These are phyloP conservation scores for Enhydra lutris DNA, from an alignment of 2,113 vertebrate genomes.

Conservation along the genomic window DNA sequence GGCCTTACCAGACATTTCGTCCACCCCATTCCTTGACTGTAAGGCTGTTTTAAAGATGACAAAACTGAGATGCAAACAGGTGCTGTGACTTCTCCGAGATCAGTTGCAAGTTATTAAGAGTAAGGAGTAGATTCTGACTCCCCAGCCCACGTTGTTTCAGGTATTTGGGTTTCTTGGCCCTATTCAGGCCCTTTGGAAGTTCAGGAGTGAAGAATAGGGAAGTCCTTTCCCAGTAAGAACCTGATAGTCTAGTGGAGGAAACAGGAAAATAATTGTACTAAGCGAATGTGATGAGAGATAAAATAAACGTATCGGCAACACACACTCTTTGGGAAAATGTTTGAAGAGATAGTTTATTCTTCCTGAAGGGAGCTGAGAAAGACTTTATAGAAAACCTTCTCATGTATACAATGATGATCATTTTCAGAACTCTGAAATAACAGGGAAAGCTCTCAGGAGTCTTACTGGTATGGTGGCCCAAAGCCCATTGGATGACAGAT, in stretches of 20 bases:
- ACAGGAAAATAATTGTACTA: not conserved
- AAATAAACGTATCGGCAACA: not conserved
- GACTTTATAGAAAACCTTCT: not conserved
- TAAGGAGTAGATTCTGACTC: not conserved
- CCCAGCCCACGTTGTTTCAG: not conserved
- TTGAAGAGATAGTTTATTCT: not conserved
- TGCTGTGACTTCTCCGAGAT: not conserved
- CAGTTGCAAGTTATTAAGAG: not conserved
- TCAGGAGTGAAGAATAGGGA: not conserved
- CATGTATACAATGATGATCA: not conserved
- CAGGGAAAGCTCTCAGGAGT: not conserved
- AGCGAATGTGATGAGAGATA: not conserved
- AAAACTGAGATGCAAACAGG: not conserved
- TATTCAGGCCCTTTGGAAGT: not conserved
- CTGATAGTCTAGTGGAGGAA: not conserved
- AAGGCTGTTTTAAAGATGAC: not conserved
- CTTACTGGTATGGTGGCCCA: not conserved
- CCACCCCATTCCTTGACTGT: not conserved
- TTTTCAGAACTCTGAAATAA: not conserved
- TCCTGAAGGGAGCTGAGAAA: not conserved
- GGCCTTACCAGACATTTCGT: not conserved
- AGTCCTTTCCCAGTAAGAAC: not conserved
- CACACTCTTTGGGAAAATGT: not conserved
- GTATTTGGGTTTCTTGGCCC: too few species aligned
- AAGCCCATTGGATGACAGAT: not conserved